phyloP scores from a whole-genome alignment of 64 coral and sea anemone genomes.

The Montipora efflorescens region DNA sequence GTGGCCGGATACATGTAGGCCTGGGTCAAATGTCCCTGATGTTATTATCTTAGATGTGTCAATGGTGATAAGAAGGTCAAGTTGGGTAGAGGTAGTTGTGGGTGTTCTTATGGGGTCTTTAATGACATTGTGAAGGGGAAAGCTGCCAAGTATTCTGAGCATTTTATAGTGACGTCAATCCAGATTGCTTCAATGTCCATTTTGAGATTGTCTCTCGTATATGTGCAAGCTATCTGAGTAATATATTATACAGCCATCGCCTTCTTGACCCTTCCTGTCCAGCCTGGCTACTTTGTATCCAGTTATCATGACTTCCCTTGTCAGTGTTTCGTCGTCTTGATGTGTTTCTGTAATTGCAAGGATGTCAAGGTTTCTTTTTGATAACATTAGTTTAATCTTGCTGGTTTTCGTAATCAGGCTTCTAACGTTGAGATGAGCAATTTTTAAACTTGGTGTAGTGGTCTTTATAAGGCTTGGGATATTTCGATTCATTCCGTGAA shows the following conservation, averaged over 20 bases:
- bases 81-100: slow-evolving; percentile 18
- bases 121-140: slow-evolving; percentile 51
- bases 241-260: slow-evolving; percentile 33
- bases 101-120: slow-evolving; percentile 34
- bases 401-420: slow-evolving; percentile 19
- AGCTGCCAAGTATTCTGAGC: slow-evolving; percentile 52
- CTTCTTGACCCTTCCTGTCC: slow-evolving; percentile 57
- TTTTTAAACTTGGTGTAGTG: slow-evolving; percentile 23
- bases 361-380: slow-evolving; percentile 40
- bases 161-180: slow-evolving; percentile 1
- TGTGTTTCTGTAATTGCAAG: slow-evolving; percentile 66
- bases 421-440: too few species aligned
- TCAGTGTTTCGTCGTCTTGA: neutral
- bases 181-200: slow-evolving; percentile 61
- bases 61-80: slow-evolving; percentile 33
- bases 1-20: slow-evolving; percentile 7
- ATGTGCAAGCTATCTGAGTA: slow-evolving; percentile 48
- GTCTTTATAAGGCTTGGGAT: neutral
- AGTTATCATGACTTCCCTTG: neutral
- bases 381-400: slow-evolving; percentile 53
- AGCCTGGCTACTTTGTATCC: slow-evolving; percentile 37
- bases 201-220: slow-evolving; percentile 61
- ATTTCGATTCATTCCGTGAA: too few species aligned
- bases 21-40: slow-evolving; percentile 52
- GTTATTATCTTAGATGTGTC: slow-evolving; percentile 34